Conservation (phyloP, 2,797 vertebrate genomes). For the Pseudochaenichthys georgianus region DNA sequence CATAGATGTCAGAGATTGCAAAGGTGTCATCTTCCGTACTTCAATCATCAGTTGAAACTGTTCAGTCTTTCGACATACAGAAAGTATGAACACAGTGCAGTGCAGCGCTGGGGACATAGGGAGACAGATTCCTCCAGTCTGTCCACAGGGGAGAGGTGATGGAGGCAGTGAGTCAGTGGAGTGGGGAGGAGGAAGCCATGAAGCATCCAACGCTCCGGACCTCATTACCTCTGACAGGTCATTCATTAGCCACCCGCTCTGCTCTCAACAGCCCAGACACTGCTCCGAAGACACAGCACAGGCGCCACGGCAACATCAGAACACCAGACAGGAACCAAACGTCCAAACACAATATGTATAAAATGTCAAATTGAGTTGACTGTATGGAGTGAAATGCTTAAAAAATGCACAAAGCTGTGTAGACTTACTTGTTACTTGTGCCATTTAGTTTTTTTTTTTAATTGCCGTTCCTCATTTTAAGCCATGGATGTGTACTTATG, state of each 20-base stretch:
- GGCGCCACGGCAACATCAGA: constrained; percentile 38
- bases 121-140: constrained; percentile 50
- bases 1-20: constrained; percentile 53
- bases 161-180: constrained; percentile 52
- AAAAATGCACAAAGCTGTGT: constrained; percentile 7
- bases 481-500: too few species aligned
- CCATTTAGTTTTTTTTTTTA: too few species aligned
- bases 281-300: constrained; percentile 74
- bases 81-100: constrained; percentile 4
- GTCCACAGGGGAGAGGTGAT: constrained; percentile 29
- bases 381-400: background rate
- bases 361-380: constrained; percentile 21
- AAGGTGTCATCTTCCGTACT: constrained; percentile 5
- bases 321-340: constrained; percentile 17
- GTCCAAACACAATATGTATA: background rate
- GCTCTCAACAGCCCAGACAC: constrained; percentile 79
- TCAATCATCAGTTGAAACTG: constrained; percentile 5
- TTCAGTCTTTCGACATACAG: background rate
- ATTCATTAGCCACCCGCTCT: constrained; percentile 84
- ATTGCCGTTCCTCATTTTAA: too few species aligned
- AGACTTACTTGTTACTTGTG: constrained; percentile 1
- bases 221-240: constrained; percentile 86
- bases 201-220: constrained; percentile 67
- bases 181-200: constrained; percentile 68
- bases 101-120: constrained; percentile 15